A percentile compares a stretch with the other conserved stretches of the same genome.
Conservation (phyloP, 2,888 invertebrate genomes). For the Dioctria rufipes region DNA sequence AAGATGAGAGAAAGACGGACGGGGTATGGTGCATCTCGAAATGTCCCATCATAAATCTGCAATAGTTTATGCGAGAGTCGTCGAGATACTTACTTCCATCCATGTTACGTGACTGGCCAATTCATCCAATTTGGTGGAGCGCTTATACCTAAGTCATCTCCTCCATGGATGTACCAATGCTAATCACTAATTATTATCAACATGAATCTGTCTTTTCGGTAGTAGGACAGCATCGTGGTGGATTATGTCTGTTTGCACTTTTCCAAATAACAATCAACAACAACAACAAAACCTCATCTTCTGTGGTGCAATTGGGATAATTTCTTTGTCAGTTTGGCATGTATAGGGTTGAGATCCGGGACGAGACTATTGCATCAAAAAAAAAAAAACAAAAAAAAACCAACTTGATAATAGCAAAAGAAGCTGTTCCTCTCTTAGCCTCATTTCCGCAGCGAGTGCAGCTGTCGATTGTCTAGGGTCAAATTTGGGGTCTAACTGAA, state of each 20-base stretch:
- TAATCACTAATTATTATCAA: neutral
- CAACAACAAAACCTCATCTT: slow-evolving; percentile 16
- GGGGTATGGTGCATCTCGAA: too few species aligned
- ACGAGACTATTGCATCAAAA: neutral
- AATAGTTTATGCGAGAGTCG: too few species aligned
- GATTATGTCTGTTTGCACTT: slow-evolving; percentile 1
- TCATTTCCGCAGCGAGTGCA: slow-evolving; percentile 17
- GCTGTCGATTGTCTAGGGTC: slow-evolving; percentile 48
- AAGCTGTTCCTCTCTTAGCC: neutral
- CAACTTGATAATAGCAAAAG: slow-evolving; percentile 4
- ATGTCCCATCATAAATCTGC: too few species aligned
- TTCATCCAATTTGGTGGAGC: too few species aligned
- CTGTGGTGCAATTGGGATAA: neutral
- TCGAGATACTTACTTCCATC: too few species aligned
- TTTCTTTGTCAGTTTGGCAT: neutral
- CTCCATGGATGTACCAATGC: neutral
- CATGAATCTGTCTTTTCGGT: neutral
- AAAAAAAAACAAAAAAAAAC: neutral
- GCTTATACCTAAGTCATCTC: too few species aligned
- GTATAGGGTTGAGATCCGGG: neutral
- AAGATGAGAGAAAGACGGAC: too few species aligned
- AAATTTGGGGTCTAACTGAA: slow-evolving; percentile 54
- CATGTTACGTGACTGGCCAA: too few species aligned
- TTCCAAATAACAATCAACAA: neutral
- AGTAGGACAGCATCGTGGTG: neutral